Base-by-base conservation (phyloP, 2,888 invertebrate species). In the Polyommatus icarus region DNA sequence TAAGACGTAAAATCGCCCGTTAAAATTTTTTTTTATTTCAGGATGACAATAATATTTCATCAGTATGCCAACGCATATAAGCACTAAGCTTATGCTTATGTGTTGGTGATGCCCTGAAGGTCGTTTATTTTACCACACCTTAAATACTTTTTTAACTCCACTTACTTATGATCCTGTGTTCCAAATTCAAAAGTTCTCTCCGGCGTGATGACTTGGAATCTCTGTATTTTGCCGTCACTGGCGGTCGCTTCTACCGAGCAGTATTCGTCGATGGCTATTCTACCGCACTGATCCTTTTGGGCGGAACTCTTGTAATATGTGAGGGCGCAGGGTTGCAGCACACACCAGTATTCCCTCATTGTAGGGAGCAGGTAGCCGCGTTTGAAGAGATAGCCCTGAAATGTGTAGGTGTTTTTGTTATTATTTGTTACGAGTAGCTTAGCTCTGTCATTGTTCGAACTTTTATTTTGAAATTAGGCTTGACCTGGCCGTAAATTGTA, bases 281-380 rank as follows among this genome's bases (percentile, higher is more conserved):
- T 91, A 0, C 97, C 97, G 79, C 96, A 96, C 75, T 95, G 94
- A 29, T 97, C 96, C 84, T 95, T 96, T 79, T 93, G 93, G 0
- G 96, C 96, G 0, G 96, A 95, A 82, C 95, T 95, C 87, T 97
- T 97, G 89, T 96, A 97, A 88, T 97, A 97, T 0, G 95, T 95
- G 71, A 97, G 92, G 76, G 96, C 96, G 50, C 96, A 96, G 0
- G 97, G 97, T 79, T 96, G 96, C 0, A 98, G 91, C 0, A 97
- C 97, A 85, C 97, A 97, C 97, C 97, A 97, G 86, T 97, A 96
- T 82, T 97, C 97, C 20, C 96, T 95, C 95, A 97, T 96, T 0
- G 96, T 96, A 0, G 97, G 97, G 50, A 97, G 92, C 15, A 97
- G 95, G 86, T 96, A 97, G 0, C 97, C 97, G 78, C 96, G 95